Evolutionary conservation across 2,113 vertebrate genomes (phyloP).

Genomic region (Saguinus midas): DNA sequence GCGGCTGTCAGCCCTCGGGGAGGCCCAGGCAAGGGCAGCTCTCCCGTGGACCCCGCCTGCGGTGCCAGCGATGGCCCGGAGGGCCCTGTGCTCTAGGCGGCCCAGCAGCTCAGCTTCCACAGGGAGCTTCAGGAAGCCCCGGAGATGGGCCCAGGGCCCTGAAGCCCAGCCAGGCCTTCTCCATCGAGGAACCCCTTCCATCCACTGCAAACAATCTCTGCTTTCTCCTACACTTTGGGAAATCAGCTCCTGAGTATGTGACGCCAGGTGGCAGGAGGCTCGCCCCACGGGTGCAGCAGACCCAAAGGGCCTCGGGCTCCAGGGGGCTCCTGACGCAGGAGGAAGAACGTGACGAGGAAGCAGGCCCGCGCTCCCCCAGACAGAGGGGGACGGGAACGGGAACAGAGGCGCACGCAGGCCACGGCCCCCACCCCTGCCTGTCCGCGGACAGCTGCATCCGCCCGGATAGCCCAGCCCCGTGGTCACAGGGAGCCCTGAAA

Average conservation of each 20-base stretch:
- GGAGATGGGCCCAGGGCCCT: not conserved
- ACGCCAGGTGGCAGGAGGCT: not conserved
- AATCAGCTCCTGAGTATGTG: not conserved
- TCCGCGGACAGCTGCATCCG: not conserved
- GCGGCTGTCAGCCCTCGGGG: not conserved
- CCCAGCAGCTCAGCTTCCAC: not conserved
- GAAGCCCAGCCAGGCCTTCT: not conserved
- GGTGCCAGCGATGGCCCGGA: not conserved
- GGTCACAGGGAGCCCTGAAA: not conserved
- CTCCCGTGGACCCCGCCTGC: accelerated
- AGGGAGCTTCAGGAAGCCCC: not conserved
- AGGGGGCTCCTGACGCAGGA: too few species aligned
- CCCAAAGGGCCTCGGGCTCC: too few species aligned
- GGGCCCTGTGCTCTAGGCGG: not conserved
- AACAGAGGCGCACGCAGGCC: too few species aligned
- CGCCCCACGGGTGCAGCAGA: too few species aligned
- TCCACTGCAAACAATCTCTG: not conserved
- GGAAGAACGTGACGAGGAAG: too few species aligned
- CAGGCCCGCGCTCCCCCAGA: too few species aligned
- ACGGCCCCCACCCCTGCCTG: too few species aligned
- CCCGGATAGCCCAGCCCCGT: not conserved
- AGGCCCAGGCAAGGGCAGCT: not conserved
- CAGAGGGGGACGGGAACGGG: not conserved
- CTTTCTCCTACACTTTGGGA: not conserved
- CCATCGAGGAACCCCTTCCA: not conserved